These are phyloP conservation scores for Catostylus mosaicus DNA, from an alignment of 30 jellyfish, hydroid and myxozoan species.

Conservation along the genomic window DNA sequence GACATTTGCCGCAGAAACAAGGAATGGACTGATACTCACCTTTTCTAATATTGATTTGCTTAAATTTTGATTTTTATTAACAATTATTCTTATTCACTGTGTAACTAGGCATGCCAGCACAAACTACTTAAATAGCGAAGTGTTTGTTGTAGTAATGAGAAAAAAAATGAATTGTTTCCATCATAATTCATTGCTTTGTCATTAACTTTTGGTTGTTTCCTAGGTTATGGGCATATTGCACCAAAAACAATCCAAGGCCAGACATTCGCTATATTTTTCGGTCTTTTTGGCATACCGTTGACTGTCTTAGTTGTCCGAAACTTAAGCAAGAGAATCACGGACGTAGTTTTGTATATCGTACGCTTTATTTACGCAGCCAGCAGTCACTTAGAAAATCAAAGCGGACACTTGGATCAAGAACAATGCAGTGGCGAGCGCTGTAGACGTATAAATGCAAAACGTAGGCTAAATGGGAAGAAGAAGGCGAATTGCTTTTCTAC, in stretches of 20 bases:
- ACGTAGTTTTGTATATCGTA: constrained; percentile 22
- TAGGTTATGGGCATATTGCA: constrained; percentile 71
- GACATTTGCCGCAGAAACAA: too few species aligned
- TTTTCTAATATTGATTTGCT: too few species aligned
- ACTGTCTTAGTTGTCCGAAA: constrained; percentile 56
- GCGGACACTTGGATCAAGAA: not conserved
- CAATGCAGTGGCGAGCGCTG: not conserved
- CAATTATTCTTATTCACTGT: too few species aligned
- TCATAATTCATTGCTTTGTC: not conserved
- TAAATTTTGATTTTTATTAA: too few species aligned
- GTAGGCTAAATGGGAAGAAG: not conserved
- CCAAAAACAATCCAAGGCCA: constrained; percentile 61
- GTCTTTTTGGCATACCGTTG: constrained; percentile 62
- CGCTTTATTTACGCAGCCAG: not conserved
- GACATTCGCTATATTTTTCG: constrained; percentile 14
- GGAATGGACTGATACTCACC: too few species aligned
- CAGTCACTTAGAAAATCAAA: not conserved
- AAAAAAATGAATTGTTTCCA: too few species aligned
- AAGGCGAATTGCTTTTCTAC: not conserved
- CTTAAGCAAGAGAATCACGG: constrained; percentile 44
- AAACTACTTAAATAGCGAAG: too few species aligned
- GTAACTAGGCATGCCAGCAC: too few species aligned
- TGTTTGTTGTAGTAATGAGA: too few species aligned
- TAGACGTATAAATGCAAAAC: not conserved
- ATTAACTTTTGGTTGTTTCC: not conserved